Conservation (phyloP, 2,113 vertebrate genomes). For the Macquaria ambigua region DNA sequence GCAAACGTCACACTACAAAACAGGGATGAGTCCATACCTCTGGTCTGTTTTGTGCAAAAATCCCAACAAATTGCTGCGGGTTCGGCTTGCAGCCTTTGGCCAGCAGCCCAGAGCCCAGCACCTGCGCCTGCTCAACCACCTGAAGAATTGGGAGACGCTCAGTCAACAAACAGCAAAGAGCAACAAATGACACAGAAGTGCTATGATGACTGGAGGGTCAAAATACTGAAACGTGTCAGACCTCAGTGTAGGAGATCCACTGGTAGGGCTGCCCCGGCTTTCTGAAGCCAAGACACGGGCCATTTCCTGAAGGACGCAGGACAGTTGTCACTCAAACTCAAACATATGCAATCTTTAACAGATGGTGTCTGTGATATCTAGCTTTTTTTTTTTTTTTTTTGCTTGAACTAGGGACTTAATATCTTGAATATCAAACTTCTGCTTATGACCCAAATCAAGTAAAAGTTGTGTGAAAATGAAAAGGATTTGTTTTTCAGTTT, state of each 20-base stretch:
- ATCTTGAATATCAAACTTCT: neutral
- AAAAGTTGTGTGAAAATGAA: neutral
- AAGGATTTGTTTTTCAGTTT: neutral
- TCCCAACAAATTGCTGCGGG: constrained; percentile 82
- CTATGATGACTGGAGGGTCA: neutral
- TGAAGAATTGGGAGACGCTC: constrained; percentile 45
- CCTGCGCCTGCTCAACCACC: constrained; percentile 82
- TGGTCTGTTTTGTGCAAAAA: constrained; percentile 86
- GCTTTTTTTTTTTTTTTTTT: too few species aligned
- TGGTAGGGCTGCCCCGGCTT: constrained; percentile 84
- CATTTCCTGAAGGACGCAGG: constrained; percentile 71
- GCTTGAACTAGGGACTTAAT: neutral
- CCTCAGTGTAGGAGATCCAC: constrained; percentile 87
- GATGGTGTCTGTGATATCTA: neutral
- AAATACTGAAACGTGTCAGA: constrained; percentile 43
- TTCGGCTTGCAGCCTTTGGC: constrained; percentile 84
- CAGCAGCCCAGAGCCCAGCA: constrained; percentile 84
- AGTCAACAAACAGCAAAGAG: constrained; percentile 23
- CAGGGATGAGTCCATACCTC: constrained; percentile 74
- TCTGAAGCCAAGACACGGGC: constrained; percentile 85
- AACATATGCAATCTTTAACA: neutral
- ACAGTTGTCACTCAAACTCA: neutral
- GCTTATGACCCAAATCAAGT: neutral
- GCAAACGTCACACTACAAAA: neutral
- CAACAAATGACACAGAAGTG: neutral